Percentiles rank a stretch among this genome's conserved stretches.
Evolutionary conservation across 1,140 invertebrate species (phyloP).

Genomic region (Phortica variegata): DNA sequence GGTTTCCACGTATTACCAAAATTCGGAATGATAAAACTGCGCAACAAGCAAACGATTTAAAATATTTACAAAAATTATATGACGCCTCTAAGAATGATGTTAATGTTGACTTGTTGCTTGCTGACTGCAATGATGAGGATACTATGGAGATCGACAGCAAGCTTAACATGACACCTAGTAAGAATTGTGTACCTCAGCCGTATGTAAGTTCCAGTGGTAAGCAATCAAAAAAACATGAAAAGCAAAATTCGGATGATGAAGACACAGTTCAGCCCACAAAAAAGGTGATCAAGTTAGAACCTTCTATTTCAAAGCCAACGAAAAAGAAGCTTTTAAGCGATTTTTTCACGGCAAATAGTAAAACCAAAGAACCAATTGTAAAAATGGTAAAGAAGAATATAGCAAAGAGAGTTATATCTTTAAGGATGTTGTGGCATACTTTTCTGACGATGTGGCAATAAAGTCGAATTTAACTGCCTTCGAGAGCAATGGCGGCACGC

Average conservation of each 20-base stretch:
- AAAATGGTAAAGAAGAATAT: not conserved
- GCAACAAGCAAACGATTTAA: slow-evolving; percentile 77
- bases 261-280: slow-evolving; percentile 5
- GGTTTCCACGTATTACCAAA: slow-evolving; percentile 86
- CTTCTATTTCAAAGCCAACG: not conserved
- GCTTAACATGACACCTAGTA: slow-evolving; percentile 28
- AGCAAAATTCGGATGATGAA: slow-evolving; percentile 14
- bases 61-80: slow-evolving; percentile 69
- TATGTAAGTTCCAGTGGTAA: slow-evolving; percentile 10
- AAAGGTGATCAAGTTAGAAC: slow-evolving; percentile 14
- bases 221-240: slow-evolving; percentile 17
- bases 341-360: too few relatives aligned
- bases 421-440: slow-evolving; percentile 26
- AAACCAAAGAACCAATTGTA: not conserved
- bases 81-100: slow-evolving; percentile 69
- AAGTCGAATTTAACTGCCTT: slow-evolving; percentile 16
- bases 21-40: slow-evolving; percentile 83
- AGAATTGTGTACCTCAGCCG: not conserved
- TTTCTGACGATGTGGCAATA: slow-evolving; percentile 9
- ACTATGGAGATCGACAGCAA: slow-evolving; percentile 9
- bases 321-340: not conserved
- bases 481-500: slow-evolving; percentile 22
- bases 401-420: slow-evolving; percentile 19
- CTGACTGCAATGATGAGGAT: slow-evolving; percentile 22
- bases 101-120: slow-evolving; percentile 64